Percentiles rank a stretch among this genome's conserved stretches.
Conservation (phyloP, 2,113 vertebrate species). For the Ctenomys sociabilis region DNA sequence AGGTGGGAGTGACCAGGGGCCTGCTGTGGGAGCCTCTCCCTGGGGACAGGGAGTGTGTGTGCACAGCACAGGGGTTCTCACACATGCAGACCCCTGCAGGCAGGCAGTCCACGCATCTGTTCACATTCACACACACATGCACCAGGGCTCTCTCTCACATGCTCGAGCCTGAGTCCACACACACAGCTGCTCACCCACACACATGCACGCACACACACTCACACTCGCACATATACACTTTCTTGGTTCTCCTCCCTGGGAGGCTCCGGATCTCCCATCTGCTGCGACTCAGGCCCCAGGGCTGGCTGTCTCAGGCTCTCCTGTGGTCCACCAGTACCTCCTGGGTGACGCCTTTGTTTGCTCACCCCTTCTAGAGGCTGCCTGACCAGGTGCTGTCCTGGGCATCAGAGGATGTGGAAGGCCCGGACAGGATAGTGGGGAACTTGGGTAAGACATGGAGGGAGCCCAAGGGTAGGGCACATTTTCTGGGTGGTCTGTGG, state of each 20-base stretch:
- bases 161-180: background rate
- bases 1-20: background rate
- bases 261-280: background rate
- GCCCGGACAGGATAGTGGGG: too few species aligned
- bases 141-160: background rate
- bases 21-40: background rate
- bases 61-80: too few species aligned
- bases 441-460: background rate
- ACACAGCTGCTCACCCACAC: fast-evolving
- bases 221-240: background rate
- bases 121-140: background rate
- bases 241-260: background rate
- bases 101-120: background rate
- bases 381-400: slow-evolving; percentile 27
- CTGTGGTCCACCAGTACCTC: slow-evolving; percentile 58
- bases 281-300: slow-evolving; percentile 80
- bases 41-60: background rate
- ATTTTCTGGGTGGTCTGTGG: background rate
- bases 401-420: background rate
- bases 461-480: background rate
- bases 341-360: slow-evolving; percentile 37
- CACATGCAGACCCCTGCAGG: background rate
- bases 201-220: background rate
- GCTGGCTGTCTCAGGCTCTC: slow-evolving; percentile 65
- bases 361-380: slow-evolving; percentile 63